Evolutionary conservation across 1,140 invertebrate species (phyloP).

Genomic region (Drosophila albomicans): DNA sequence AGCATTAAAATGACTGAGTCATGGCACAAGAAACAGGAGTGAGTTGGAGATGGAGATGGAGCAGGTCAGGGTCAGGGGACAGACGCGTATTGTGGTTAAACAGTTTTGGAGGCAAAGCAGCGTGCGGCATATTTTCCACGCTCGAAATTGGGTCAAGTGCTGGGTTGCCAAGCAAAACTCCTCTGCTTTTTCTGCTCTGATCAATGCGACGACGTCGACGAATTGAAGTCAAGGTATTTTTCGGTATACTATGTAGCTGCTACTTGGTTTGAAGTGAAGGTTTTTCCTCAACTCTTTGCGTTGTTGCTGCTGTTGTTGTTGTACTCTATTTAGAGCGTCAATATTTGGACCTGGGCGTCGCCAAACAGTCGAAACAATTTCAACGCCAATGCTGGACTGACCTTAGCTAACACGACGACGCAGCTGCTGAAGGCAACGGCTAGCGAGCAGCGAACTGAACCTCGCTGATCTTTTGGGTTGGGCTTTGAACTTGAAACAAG

Average conservation of each 20-base stretch:
- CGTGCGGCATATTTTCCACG: conserved; percentile 45
- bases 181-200: conserved; percentile 10
- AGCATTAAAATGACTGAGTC: conserved; percentile 21
- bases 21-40: conserved; percentile 17
- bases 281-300: conserved; percentile 64
- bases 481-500: conserved; percentile 74
- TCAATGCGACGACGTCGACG: background rate
- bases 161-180: conserved; percentile 38
- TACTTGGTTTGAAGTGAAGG: conserved; percentile 48
- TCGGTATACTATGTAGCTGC: background rate
- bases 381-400: conserved; percentile 56
- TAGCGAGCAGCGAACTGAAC: conserved; percentile 16
- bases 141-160: conserved; percentile 47
- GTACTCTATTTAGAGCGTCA: conserved; percentile 64
- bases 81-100: conserved; percentile 24
- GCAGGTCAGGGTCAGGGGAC: conserved; percentile 30
- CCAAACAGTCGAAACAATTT: conserved; percentile 66
- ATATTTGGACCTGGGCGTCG: conserved; percentile 76
- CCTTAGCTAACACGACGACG: conserved; percentile 56
- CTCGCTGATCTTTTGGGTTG: conserved; percentile 65
- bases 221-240: conserved; percentile 72
- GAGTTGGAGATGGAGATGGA: too few relatives aligned
- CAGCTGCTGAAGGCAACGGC: conserved; percentile 34
- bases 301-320: background rate
- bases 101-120: conserved; percentile 7